Conservation (phyloP, 2,888 invertebrate species). For the Andricus curvator region DNA sequence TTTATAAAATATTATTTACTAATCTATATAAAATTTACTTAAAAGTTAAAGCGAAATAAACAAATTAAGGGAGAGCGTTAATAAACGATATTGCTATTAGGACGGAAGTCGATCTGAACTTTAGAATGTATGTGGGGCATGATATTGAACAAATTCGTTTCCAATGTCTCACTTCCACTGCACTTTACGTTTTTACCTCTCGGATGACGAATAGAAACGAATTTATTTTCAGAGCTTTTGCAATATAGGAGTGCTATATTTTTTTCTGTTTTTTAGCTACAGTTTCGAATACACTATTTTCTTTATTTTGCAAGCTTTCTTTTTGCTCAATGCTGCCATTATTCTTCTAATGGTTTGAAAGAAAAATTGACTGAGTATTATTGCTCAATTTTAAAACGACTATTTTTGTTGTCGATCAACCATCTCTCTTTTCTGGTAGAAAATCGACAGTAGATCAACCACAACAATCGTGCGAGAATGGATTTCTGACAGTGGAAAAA, state of each 20-base stretch:
- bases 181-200: slow-evolving; percentile 1
- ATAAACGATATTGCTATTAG: neutral
- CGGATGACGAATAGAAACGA: slow-evolving; percentile 1
- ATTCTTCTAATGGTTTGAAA: neutral
- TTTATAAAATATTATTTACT: neutral
- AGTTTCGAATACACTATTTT: neutral
- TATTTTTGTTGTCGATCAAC: neutral
- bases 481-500: slow-evolving; percentile 23
- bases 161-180: slow-evolving; percentile 8
- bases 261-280: neutral
- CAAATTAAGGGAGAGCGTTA: neutral
- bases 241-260: too few relatives aligned
- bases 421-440: too few relatives aligned
- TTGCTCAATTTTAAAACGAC: slow-evolving; percentile 2
- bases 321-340: neutral
- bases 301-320: neutral
- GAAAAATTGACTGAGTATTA: neutral
- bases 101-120: neutral
- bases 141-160: slow-evolving; percentile 25
- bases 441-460: slow-evolving; percentile 1
- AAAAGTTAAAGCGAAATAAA: neutral
- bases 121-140: neutral
- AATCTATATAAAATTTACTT: neutral
- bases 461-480: neutral
- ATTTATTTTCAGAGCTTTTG: slow-evolving; percentile 22